Conservation (phyloP, 2,888 invertebrate genomes). For the Drosophila siamana region DNA sequence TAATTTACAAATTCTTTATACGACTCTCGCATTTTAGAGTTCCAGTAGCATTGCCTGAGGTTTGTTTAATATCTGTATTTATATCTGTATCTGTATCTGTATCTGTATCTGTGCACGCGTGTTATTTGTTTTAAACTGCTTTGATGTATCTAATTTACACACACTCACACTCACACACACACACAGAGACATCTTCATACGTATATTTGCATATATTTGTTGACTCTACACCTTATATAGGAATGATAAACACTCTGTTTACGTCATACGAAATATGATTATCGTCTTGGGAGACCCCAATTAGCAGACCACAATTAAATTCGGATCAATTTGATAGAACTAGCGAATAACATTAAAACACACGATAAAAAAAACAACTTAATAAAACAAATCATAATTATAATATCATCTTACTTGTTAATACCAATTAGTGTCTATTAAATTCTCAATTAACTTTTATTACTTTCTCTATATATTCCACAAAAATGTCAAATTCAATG, state of each 20-base stretch:
- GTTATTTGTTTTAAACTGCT: constrained; percentile 9
- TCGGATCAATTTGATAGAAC: not conserved
- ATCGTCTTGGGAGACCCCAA: constrained; percentile 5
- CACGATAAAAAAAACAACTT: not conserved
- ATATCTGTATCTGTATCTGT: not conserved
- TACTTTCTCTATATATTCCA: not conserved
- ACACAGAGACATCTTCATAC: not conserved
- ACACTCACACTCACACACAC: not conserved
- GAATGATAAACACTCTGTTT: not conserved
- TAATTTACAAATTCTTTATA: not conserved
- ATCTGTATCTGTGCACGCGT: constrained; percentile 10
- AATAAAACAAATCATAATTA: not conserved
- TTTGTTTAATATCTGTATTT: constrained; percentile 13
- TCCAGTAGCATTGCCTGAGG: not conserved
- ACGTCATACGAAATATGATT: not conserved
- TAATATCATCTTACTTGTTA: too few species aligned
- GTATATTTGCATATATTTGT: not conserved
- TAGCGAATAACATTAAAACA: not conserved
- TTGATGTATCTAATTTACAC: constrained; percentile 17
- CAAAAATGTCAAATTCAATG: not conserved
- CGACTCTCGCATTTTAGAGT: constrained; percentile 11
- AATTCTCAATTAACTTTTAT: not conserved
- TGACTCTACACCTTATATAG: constrained; percentile 1
- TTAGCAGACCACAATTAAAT: not conserved
- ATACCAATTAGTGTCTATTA: too few species aligned